Evolutionary conservation across 2,113 vertebrate genomes (phyloP), one percentile per base, ranked within the genome.

Genomic region (Dendropsophus ebraccatus): DNA sequence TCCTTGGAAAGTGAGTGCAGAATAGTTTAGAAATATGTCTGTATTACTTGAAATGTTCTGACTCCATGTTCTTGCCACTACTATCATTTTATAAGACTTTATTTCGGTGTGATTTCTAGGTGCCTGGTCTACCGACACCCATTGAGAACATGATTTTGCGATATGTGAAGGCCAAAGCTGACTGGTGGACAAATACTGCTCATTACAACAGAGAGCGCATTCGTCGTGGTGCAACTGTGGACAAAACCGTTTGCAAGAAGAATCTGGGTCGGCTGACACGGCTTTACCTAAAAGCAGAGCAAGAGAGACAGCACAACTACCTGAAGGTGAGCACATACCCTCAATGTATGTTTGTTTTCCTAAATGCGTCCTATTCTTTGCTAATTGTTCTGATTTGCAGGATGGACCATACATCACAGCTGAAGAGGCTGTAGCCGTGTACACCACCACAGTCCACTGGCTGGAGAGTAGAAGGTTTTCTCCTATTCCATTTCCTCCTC

Each of bases 111-210:
- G 47, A 13, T 69, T 41, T 49, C 12, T 87, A 99, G 98, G 98
- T 99, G 25, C 98, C 98, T 0, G 98, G 98, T 2, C 93, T 99
- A 62, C 98, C 98, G 52, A 99, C 98, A 23, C 98, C 98, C 45
- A 99, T 99, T 82, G 98, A 99, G 90, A 99, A 99, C 93, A 99
- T 99, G 98, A 99, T 99, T 91, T 92, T 99, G 91, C 95, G 98
- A 32, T 99, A 99, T 0, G 98, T 99, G 90, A 99, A 99, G 89
- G 98, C 98, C 70, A 99, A 99, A 91, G 98, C 98, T 50, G 98
- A 99, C 91, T 99, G 98, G 98, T 99, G 98, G 98, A 99, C 98
- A 87, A 99, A 99, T 85, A 99, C 98, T 0, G 98, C 98, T 23
- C 98, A 99, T 91, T 99, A 99, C 92, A 99, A 99, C 91, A 93